These are phyloP conservation scores for Athripsodes cinereus DNA, from an alignment of 2,888 invertebrate genomes.

Conservation along the genomic window DNA sequence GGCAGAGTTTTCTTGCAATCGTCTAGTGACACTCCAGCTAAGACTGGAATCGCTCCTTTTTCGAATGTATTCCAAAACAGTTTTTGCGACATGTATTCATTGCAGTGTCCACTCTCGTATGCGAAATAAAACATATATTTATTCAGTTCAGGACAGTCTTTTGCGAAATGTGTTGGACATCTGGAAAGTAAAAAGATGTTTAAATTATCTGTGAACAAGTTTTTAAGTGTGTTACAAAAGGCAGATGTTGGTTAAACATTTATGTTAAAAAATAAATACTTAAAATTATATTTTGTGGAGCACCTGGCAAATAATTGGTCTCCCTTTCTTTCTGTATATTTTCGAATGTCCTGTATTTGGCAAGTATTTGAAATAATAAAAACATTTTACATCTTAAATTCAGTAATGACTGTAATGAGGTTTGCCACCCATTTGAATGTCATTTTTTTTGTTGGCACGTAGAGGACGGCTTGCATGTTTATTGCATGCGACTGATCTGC, in stretches of 20 bases:
- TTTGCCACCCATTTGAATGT: too few species aligned
- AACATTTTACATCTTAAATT: too few species aligned
- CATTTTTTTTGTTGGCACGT: too few species aligned
- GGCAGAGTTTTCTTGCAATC: conserved; percentile 51
- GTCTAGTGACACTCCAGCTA: conserved; percentile 51
- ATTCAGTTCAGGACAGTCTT: conserved; percentile 51
- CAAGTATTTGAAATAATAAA: too few species aligned
- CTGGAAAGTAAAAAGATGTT: conserved; percentile 41
- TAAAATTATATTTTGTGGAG: not conserved
- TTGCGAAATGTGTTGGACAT: conserved; percentile 57
- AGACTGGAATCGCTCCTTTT: conserved; percentile 58
- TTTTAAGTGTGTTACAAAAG: not conserved
- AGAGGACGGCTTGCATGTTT: too few species aligned
- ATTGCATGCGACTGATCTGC: too few species aligned
- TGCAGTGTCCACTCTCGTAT: conserved; percentile 64
- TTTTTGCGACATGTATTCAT: conserved; percentile 67
- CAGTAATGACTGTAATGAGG: too few species aligned
- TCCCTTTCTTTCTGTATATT: too few species aligned
- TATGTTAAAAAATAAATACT: too few species aligned
- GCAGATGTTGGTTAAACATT: conserved; percentile 27
- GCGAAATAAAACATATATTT: conserved; percentile 63
- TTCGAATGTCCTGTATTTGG: too few species aligned
- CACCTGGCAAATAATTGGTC: too few species aligned
- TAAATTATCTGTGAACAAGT: not conserved
- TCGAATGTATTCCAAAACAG: conserved; percentile 58